phyloP scores from a whole-genome alignment of 2,797 vertebrate species.

The Morelia viridis region DNA sequence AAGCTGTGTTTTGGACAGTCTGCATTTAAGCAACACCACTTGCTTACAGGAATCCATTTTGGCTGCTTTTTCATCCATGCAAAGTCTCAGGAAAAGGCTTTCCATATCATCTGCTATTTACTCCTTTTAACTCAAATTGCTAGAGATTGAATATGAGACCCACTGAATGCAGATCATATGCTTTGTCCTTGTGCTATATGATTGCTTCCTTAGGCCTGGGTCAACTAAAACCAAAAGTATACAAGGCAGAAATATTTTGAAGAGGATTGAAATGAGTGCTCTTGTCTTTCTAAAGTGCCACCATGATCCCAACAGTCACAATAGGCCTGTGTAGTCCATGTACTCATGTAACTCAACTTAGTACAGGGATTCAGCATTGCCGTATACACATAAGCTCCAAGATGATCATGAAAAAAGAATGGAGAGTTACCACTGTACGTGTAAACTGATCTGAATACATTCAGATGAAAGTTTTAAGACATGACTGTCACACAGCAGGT shows the following conservation, averaged over 20 bases:
- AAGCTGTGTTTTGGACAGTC: constrained; percentile 48
- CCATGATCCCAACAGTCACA: neutral
- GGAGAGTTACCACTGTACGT: neutral
- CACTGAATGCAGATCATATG: neutral
- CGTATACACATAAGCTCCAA: neutral
- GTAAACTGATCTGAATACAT: neutral
- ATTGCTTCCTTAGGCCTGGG: neutral
- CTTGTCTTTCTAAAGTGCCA: neutral
- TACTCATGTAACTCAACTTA: neutral
- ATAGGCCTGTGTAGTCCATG: neutral
- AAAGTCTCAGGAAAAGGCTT: neutral
- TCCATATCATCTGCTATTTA: neutral
- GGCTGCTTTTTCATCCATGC: neutral
- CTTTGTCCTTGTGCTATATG: neutral
- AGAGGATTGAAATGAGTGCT: neutral
- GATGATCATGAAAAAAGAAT: neutral
- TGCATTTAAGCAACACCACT: neutral
- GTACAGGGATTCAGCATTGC: neutral
- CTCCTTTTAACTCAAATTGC: neutral
- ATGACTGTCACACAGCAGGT: too few species aligned
- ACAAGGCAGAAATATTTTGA: neutral
- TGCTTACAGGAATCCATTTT: neutral
- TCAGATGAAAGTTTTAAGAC: neutral
- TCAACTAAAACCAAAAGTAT: neutral
- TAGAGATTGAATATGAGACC: neutral